Percentiles rank a stretch among this genome's conserved stretches.
phyloP scores from a whole-genome alignment of 2,888 invertebrate species.

The Therioaphis trifolii region DNA sequence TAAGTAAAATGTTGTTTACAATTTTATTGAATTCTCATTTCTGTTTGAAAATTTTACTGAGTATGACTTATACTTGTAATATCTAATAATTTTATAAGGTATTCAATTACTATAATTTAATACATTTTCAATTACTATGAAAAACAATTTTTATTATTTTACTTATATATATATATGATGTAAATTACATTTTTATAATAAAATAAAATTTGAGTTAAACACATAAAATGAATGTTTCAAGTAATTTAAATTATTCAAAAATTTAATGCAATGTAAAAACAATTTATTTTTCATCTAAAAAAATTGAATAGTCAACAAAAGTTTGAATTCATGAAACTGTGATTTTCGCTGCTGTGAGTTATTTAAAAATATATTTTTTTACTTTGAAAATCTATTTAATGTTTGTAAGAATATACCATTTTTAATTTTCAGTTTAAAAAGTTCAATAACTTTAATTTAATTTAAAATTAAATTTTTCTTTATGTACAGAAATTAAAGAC shows the following conservation, averaged over 20 bases:
- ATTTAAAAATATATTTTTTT: conserved; percentile 49
- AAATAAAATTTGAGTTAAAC: not conserved
- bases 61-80: not conserved
- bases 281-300: not conserved
- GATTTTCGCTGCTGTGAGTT: conserved; percentile 17
- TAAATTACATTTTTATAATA: conserved; percentile 11
- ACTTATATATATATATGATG: not conserved
- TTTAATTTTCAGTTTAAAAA: conserved; percentile 8
- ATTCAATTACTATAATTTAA: not conserved
- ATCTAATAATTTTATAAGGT: not conserved
- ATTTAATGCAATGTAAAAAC: not conserved
- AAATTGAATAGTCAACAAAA: not conserved
- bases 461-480: not conserved
- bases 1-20: not conserved
- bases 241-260: too few species aligned
- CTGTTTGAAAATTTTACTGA: not conserved
- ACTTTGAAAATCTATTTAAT: not conserved
- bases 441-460: not conserved
- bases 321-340: conserved; percentile 22
- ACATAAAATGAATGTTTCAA: too few species aligned
- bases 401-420: not conserved
- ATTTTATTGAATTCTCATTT: not conserved
- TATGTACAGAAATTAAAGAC: not conserved
- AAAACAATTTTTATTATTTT: not conserved
- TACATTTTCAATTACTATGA: too few species aligned